Conservation (phyloP, 2,113 vertebrate species). For the Limnothrissa miodon region DNA sequence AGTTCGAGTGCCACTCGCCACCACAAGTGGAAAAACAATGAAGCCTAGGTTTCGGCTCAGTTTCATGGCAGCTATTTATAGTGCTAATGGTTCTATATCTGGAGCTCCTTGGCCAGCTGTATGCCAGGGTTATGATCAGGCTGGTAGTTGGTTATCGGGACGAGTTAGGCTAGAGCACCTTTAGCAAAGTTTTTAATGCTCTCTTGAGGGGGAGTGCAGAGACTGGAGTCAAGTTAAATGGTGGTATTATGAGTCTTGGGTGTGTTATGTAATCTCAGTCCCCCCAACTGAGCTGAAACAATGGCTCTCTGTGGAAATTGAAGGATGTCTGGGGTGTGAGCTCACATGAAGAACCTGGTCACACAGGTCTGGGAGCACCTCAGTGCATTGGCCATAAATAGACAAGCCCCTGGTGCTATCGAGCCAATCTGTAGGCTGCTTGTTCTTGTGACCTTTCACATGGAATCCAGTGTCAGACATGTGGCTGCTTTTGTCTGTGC, state of each 20-base stretch:
- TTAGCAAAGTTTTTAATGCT: neutral
- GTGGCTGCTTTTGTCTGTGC: neutral
- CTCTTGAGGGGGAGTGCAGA: neutral
- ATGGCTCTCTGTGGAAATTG: neutral
- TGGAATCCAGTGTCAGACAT: neutral
- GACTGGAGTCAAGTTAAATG: neutral
- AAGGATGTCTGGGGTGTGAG: neutral
- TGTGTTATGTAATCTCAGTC: conserved; percentile 2
- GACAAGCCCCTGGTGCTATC: neutral
- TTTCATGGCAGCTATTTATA: neutral
- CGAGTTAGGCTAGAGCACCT: neutral
- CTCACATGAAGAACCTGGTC: neutral
- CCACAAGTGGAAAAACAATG: conserved; percentile 7
- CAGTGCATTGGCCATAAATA: neutral
- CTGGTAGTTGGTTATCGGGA: neutral
- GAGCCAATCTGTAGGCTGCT: neutral
- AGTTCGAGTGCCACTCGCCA: neutral
- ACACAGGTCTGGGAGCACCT: neutral
- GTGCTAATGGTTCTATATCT: neutral
- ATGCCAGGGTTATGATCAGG: neutral
- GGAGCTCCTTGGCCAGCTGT: neutral
- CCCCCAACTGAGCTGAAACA: neutral
- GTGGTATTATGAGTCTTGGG: neutral
- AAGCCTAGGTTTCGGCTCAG: neutral
- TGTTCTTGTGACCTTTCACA: neutral